A percentile compares a stretch with the other conserved stretches of the same genome.
Evolutionary conservation across 2,113 vertebrate genomes (phyloP).

Genomic region (Python bivittatus): DNA sequence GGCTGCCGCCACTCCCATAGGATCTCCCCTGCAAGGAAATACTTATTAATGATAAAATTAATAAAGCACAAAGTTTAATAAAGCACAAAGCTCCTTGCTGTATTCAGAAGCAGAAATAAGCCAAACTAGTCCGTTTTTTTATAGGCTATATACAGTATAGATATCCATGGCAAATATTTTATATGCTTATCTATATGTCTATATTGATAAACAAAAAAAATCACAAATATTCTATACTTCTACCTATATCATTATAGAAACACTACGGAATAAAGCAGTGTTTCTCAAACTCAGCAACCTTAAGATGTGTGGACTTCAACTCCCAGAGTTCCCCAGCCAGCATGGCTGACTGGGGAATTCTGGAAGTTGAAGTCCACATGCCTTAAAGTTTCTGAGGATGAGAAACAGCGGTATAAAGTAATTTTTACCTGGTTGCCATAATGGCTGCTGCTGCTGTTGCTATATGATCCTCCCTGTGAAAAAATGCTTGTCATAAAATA

Average conservation of each 20-base stretch:
- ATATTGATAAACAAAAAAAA: neutral
- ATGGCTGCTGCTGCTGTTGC: neutral
- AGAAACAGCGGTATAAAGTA: too few species aligned
- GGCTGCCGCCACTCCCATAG: neutral
- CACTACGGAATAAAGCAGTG: neutral
- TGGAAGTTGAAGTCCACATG: too few species aligned
- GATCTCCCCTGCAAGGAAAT: neutral
- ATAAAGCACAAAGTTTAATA: neutral
- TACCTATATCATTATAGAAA: neutral
- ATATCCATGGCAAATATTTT: neutral
- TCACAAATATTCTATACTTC: neutral
- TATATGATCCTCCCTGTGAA: neutral
- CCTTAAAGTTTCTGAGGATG: too few species aligned
- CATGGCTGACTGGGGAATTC: too few species aligned
- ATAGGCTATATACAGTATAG: neutral
- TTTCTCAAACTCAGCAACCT: too few species aligned
- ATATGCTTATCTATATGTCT: neutral
- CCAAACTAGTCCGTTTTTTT: neutral
- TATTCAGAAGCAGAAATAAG: neutral
- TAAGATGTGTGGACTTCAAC: too few species aligned
- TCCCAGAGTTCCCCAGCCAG: too few species aligned
- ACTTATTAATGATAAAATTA: neutral
- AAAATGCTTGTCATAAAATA: neutral
- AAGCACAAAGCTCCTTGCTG: neutral
- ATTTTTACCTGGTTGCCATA: conserved; percentile 5